Conservation (phyloP, 2,797 vertebrate species). For the Columba guinea region DNA sequence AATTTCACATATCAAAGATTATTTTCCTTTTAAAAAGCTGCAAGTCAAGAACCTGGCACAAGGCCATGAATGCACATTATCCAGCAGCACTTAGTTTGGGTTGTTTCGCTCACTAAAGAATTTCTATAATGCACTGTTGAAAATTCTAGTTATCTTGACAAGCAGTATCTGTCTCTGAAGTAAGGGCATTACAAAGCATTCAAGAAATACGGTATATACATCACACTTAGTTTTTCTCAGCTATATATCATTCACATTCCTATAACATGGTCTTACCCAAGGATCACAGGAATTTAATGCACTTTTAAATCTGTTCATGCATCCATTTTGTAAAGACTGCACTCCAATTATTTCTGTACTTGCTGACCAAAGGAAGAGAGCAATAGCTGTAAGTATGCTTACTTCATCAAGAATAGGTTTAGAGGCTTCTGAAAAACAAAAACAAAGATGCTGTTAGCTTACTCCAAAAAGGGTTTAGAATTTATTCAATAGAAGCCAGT, state of each 20-base stretch:
- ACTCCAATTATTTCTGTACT: constrained; percentile 91
- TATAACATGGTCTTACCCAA: constrained; percentile 79
- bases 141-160: constrained; percentile 11
- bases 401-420: constrained; percentile 89
- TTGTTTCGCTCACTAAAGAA: not conserved
- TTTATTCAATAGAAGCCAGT: not conserved
- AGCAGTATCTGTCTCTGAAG: not conserved
- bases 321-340: constrained; percentile 90
- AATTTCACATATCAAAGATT: not conserved
- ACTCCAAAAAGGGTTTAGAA: constrained; percentile 18
- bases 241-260: not conserved
- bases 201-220: not conserved
- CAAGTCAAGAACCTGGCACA: not conserved
- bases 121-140: not conserved
- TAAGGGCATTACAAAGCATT: not conserved
- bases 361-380: constrained; percentile 93
- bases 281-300: constrained; percentile 92
- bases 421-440: constrained; percentile 81
- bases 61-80: not conserved
- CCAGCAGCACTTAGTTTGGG: not conserved
- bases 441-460: not conserved
- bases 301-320: constrained; percentile 90
- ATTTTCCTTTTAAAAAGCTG: not conserved
- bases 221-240: not conserved
- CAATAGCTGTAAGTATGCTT: constrained; percentile 93